Evolutionary conservation across 2,113 vertebrate genomes (phyloP).

Genomic region (Ellobius talpinus): DNA sequence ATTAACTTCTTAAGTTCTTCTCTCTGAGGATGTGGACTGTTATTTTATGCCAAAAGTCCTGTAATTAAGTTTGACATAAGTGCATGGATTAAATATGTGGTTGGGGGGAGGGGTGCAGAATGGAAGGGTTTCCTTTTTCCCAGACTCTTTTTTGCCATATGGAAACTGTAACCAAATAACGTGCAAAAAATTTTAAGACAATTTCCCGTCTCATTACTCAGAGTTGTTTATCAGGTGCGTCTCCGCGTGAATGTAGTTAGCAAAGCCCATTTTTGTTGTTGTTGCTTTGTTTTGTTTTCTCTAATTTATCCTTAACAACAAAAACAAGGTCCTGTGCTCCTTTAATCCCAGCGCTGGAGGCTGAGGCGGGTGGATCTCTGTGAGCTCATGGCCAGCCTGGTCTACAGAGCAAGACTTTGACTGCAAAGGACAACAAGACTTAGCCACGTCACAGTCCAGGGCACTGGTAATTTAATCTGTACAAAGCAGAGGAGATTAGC

Average conservation of each 20-base stretch:
- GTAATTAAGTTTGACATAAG: conserved; percentile 99
- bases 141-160: conserved; percentile 92
- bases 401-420: background rate
- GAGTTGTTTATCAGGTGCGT: conserved; percentile 82
- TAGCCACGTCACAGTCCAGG: background rate
- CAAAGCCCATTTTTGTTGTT: conserved; percentile 9
- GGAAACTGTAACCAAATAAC: conserved; percentile 93
- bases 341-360: background rate
- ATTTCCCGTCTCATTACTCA: conserved; percentile 81
- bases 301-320: conserved; percentile 13
- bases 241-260: conserved; percentile 57
- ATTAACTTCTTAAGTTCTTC: conserved; percentile 91
- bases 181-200: conserved; percentile 82
- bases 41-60: conserved; percentile 94
- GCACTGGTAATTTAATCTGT: background rate
- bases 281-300: background rate
- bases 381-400: background rate
- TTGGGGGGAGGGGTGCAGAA: conserved; percentile 89
- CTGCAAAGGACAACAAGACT: background rate
- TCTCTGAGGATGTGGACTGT: conserved; percentile 90
- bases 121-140: conserved; percentile 79
- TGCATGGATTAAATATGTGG: conserved; percentile 99
- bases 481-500: background rate
- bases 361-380: background rate
- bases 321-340: background rate